Evolutionary conservation across 2,797 vertebrate species (phyloP).

Genomic region (Avahi laniger): DNA sequence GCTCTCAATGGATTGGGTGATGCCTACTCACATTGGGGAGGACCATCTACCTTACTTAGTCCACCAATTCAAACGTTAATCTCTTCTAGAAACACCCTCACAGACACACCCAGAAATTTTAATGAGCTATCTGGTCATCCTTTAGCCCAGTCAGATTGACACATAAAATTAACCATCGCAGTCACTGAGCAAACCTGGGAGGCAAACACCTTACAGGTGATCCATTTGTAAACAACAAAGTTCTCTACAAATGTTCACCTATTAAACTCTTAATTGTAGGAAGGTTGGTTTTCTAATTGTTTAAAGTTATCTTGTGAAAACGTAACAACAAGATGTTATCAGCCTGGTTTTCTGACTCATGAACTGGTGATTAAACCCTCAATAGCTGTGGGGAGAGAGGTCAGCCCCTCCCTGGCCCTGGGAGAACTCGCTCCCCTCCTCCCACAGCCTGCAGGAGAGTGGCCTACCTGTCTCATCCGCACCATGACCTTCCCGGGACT

Average conservation of each 20-base stretch:
- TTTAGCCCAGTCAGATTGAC: background rate
- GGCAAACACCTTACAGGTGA: background rate
- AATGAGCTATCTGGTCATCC: background rate
- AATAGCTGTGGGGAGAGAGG: background rate
- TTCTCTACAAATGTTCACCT: background rate
- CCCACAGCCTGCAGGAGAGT: no score
- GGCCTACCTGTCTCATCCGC: background rate
- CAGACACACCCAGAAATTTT: background rate
- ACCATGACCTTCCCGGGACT: background rate
- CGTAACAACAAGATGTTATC: background rate
- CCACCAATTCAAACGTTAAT: background rate
- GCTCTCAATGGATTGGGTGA: background rate
- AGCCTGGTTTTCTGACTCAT: background rate
- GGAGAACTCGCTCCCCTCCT: rapidly evolving
- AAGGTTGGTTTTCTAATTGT: background rate
- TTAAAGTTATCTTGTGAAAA: background rate
- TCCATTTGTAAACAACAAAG: background rate
- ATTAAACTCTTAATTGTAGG: background rate
- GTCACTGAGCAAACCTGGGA: background rate
- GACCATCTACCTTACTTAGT: background rate
- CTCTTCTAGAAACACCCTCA: background rate
- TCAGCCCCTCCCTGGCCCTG: rapidly evolving
- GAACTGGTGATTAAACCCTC: background rate
- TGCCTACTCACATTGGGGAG: background rate
- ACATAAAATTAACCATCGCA: background rate